These are phyloP conservation scores for Acomys russatus DNA, from an alignment of 2,797 vertebrate genomes.

Conservation along the genomic window DNA sequence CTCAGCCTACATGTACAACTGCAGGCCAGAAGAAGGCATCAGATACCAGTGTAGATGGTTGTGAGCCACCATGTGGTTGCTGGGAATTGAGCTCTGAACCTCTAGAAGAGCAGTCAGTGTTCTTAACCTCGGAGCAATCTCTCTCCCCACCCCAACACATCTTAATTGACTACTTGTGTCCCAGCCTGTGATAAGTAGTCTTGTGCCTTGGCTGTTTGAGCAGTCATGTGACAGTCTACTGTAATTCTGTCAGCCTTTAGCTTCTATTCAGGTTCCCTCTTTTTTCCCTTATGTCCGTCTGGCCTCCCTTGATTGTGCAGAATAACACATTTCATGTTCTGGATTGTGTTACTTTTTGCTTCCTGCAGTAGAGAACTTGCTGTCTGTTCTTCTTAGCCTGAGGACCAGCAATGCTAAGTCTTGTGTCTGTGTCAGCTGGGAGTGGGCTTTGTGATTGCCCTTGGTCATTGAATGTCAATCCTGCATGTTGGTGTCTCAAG, in stretches of 20 bases:
- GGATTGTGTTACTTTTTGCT: too few relatives aligned
- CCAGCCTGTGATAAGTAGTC: too few relatives aligned
- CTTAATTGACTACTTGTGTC: neutral
- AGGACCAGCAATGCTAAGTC: neutral
- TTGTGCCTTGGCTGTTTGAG: too few relatives aligned
- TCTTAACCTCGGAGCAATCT: too few relatives aligned
- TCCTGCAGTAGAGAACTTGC: constrained; percentile 2
- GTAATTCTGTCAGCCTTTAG: too few relatives aligned
- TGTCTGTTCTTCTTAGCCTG: neutral
- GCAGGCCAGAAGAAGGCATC: too few relatives aligned
- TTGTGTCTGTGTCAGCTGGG: neutral
- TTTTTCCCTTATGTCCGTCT: neutral
- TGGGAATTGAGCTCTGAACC: too few relatives aligned
- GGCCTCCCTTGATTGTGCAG: neutral
- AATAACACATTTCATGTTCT: neutral
- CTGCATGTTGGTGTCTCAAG: neutral
- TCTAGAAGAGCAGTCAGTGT: too few relatives aligned
- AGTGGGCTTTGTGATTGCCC: neutral
- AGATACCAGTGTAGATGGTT: too few relatives aligned
- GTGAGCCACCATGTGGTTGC: too few relatives aligned
- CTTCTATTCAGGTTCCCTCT: neutral
- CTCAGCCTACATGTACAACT: too few relatives aligned
- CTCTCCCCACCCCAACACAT: too few relatives aligned
- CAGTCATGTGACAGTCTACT: neutral
- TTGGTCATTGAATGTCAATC: neutral